Evolutionary conservation across 2,888 invertebrate genomes (phyloP), one percentile per base, ranked within the genome.

Genomic region (Anthrax anthrax): DNA sequence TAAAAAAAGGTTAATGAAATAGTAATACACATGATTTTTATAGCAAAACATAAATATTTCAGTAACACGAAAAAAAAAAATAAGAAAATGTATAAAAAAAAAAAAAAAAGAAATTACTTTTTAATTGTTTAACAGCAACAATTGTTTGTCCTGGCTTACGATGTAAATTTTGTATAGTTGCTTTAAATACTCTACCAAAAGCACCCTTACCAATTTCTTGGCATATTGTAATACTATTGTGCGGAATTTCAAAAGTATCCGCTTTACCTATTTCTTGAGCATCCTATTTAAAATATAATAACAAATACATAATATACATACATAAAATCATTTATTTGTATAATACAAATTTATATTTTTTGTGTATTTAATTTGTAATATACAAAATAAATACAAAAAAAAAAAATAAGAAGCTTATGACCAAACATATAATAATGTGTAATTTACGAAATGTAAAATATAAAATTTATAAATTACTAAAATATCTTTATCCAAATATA

Each of bases 71-170:
- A n/a, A n/a, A n/a, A n/a, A n/a, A n/a, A n/a, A n/a, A n/a, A n/a
- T n/a, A n/a, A n/a, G n/a, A 27, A 27, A 42, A 42, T 2, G 16
- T 13, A 27, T 23, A 54, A 53, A 23, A 3, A 38, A 43, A 19
- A 32, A 13, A 46, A 23, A 37, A 23, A 9, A 6, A 45, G 5
- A n/a, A 53, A 64, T 62, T 64, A 80, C 84, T 77, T 70, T 78
- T 77, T 1, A 85, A 66, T 65, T 80, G 79, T 59, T 86, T 87
- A 10, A 84, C 81, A 8, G 86, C 86, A 0, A 85, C 84, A 0
- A 71, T 69, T 14, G 71, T 56, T 60, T 71, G 58, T 59, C 77
- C 58, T 57, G 73, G 67, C 60, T 72, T 68, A 1, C 68, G 68
- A 1, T 60, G 57, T 23, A 74, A 58, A 42, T 70, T 71, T 47